Conservation (phyloP, 1,140 invertebrate genomes). For the Monomorium pharaonis region DNA sequence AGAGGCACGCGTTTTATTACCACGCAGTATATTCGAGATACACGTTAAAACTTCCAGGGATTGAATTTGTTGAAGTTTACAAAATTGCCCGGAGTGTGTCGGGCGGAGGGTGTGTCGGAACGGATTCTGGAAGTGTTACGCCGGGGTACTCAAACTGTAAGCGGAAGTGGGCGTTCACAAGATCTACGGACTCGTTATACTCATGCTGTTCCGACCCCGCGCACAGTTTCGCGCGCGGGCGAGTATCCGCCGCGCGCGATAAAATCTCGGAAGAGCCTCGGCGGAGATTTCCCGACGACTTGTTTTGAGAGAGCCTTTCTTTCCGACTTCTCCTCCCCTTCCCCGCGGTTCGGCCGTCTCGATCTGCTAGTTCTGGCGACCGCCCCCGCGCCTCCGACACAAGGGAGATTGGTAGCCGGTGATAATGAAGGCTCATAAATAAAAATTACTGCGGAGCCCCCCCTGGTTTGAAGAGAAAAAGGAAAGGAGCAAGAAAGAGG, state of each 20-base stretch:
- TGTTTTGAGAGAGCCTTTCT: conserved; percentile 37
- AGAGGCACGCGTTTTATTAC: conserved; percentile 10
- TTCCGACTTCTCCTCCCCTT: not conserved
- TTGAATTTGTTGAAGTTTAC: conserved; percentile 58
- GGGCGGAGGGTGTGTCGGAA: not conserved
- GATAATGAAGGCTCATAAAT: conserved; percentile 74
- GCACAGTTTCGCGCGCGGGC: not conserved
- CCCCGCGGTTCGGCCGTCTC: conserved; percentile 15
- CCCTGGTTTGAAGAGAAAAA: not conserved
- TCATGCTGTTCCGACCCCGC: conserved; percentile 9
- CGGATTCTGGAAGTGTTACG: conserved; percentile 26
- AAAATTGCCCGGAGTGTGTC: conserved; percentile 26
- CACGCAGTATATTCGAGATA: not conserved
- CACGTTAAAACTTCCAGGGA: conserved; percentile 41
- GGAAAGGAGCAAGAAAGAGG: not conserved
- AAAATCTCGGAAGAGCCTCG: conserved; percentile 43
- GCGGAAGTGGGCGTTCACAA: conserved; percentile 40
- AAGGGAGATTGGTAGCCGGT: conserved; percentile 63
- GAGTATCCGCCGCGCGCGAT: conserved; percentile 30
- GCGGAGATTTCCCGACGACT: conserved; percentile 42
- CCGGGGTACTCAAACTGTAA: conserved; percentile 48
- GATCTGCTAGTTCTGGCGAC: not conserved
- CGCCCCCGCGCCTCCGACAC: conserved; percentile 3
- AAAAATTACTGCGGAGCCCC: conserved; percentile 69
- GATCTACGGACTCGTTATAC: conserved; percentile 52